Percentiles rank a stretch among this genome's conserved stretches.
phyloP scores from a whole-genome alignment of 2,113 vertebrate species.

The Oceanites oceanicus region DNA sequence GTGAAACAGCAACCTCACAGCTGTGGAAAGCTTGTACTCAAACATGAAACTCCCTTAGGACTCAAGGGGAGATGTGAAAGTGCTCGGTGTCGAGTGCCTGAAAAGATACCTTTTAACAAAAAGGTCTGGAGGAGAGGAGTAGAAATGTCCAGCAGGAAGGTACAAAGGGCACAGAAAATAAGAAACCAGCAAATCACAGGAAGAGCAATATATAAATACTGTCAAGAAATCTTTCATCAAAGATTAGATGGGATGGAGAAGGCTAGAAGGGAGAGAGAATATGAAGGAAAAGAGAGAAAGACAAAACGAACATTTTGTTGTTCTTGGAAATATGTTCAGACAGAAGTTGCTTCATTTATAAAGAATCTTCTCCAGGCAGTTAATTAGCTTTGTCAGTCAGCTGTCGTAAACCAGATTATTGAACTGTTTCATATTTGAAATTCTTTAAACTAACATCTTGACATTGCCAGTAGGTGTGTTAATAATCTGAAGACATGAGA shows the following conservation, averaged over 20 bases:
- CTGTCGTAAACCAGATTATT: constrained; percentile 68
- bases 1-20: not conserved
- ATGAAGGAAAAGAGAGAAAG: not conserved
- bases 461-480: constrained; percentile 69
- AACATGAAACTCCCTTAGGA: not conserved
- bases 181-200: not conserved
- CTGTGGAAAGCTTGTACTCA: not conserved
- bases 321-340: constrained; percentile 52
- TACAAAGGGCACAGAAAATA: not conserved
- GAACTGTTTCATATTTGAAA: constrained; percentile 64
- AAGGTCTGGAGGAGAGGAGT: not conserved
- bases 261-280: not conserved
- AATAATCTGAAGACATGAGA: constrained; percentile 70
- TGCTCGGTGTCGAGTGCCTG: not conserved
- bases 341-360: constrained; percentile 59
- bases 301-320: constrained; percentile 33
- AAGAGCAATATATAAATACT: not conserved
- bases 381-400: constrained; percentile 75
- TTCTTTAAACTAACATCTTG: constrained; percentile 70
- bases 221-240: not conserved
- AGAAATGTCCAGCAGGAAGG: not conserved
- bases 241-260: not conserved
- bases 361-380: constrained; percentile 60
- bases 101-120: not conserved
- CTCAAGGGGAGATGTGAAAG: not conserved